phyloP scores from a whole-genome alignment of 1,140 invertebrate genomes.

The Paraescarpia echinospica region DNA sequence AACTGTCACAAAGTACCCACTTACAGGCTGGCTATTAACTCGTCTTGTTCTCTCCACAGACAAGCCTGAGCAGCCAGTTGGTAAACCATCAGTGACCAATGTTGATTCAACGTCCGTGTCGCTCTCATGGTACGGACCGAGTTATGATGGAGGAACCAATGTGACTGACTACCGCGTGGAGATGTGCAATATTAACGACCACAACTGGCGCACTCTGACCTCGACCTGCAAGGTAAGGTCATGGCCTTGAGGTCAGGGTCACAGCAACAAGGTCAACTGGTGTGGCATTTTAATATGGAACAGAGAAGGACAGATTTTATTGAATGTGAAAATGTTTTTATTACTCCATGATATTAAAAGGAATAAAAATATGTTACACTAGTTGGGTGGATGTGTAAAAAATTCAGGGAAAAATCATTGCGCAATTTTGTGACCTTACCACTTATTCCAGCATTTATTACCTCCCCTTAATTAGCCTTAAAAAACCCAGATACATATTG shows the following conservation, averaged over 20 bases:
- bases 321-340: too few species aligned
- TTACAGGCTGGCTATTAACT: neutral
- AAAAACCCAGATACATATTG: too few species aligned
- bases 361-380: too few species aligned
- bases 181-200: slow-evolving; percentile 55
- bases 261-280: neutral
- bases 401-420: too few species aligned
- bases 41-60: slow-evolving; percentile 55
- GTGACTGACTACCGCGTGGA: slow-evolving; percentile 79
- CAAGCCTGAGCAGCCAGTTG: slow-evolving; percentile 73
- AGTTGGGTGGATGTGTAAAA: too few species aligned
- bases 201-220: slow-evolving; percentile 31
- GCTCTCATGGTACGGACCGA: slow-evolving; percentile 77
- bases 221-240: slow-evolving; percentile 35
- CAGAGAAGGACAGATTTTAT: too few species aligned
- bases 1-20: too few species aligned
- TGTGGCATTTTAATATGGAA: neutral
- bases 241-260: neutral
- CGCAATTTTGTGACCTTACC: too few species aligned
- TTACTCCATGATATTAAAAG: too few species aligned
- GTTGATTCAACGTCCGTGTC: slow-evolving; percentile 67
- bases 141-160: slow-evolving; percentile 77
- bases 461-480: too few species aligned
- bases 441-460: too few species aligned
- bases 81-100: slow-evolving; percentile 74